Evolutionary conservation across 2,113 vertebrate genomes (phyloP), one percentile per base, ranked within the genome.

Genomic region (Phalacrocorax carbo): DNA sequence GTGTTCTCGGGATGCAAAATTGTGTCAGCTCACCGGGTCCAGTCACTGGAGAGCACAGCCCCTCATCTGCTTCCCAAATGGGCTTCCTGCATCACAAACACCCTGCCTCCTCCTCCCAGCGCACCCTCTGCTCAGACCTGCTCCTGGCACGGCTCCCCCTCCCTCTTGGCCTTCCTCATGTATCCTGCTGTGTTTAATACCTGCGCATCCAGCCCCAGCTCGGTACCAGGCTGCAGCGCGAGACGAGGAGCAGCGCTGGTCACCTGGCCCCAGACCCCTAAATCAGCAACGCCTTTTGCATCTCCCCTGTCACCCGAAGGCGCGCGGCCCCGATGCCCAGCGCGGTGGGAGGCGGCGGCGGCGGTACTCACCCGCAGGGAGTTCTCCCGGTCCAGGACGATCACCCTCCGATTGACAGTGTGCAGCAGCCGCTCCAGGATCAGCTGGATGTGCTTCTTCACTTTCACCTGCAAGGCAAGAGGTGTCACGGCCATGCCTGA

Each of bases 361-460:
- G 32, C 2, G 55, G 66, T 27, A 96, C 97, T 97, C 75, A 97
- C 96, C 70, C 95, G 81, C 54, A 96, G 86, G 10, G 25, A 13
- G 72, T 73, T 93, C 71, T 97, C 96, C 60, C 93, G 82, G 25
- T 94, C 97, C 83, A 97, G 94, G 38, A 94, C 40, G 8, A 97
- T 96, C 51, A 97, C 95, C 66, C 97, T 73, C 38, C 55, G 32
- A 11, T 82, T 97, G 64, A 97, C 91, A 0, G 95, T 94, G 80
- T 55, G 96, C 32, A 97, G 91, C 86, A 97, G 94, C 75, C 0
- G 32, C 84, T 96, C 95, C 93, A 97, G 89, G 62, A 97, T 51
- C 75, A 88, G 48, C 92, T 94, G 95, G 54, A 94, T 70, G 49
- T 97, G 95, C 61, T 77, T 85, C 65, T 93, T 93, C 71, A 96